Evolutionary conservation across 2,888 invertebrate genomes (phyloP).

Genomic region (Penaeus monodon): DNA sequence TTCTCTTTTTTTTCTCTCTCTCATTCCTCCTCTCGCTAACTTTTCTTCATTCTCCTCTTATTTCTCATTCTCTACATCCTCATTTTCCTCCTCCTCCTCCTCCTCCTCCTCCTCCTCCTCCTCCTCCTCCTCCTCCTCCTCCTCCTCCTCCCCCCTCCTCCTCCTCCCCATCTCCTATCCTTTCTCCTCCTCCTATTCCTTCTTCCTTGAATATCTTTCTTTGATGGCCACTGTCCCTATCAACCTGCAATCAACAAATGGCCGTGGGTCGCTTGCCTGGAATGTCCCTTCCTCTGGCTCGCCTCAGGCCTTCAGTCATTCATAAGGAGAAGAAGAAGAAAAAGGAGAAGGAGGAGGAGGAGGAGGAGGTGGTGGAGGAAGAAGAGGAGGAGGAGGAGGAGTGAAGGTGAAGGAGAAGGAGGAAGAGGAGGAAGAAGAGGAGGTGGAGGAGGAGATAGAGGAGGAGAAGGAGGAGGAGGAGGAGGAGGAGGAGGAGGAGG

Average conservation of each 20-base stretch:
- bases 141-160: too few relatives aligned
- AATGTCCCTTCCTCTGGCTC: background rate
- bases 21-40: too few relatives aligned
- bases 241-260: background rate
- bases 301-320: background rate
- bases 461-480: background rate
- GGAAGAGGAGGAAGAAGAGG: background rate
- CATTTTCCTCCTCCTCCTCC: background rate
- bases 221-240: too few relatives aligned
- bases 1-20: background rate
- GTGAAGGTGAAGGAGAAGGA: background rate
- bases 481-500: background rate
- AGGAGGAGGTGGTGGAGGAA: background rate
- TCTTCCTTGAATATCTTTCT: too few relatives aligned
- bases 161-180: too few relatives aligned
- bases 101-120: background rate
- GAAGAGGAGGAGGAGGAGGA: background rate
- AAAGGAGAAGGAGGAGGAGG: background rate
- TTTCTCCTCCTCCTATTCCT: too few relatives aligned
- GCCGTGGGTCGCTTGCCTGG: background rate
- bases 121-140: too few relatives aligned
- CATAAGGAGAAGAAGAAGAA: background rate
- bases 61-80: background rate
- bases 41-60: background rate
- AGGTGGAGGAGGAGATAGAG: background rate